phyloP scores from a whole-genome alignment of 2,888 invertebrate genomes.

The Hipparchia semele region DNA sequence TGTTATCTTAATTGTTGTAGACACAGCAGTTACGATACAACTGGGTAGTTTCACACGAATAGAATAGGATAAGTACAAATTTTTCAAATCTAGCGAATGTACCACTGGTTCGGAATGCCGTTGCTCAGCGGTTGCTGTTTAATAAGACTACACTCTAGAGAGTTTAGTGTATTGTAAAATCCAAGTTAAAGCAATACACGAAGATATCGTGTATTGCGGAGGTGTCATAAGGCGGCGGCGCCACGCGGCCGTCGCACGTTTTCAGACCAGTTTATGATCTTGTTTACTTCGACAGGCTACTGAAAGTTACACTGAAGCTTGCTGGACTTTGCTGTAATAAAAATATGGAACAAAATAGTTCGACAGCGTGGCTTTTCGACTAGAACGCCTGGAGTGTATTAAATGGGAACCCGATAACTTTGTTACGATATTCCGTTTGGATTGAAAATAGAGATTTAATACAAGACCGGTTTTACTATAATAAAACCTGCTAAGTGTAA shows the following conservation, averaged over 20 bases:
- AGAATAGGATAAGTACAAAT: no score
- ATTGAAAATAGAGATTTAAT: slow-evolving; percentile 5
- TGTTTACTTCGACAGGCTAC: slow-evolving; percentile 25
- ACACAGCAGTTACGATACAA: background rate
- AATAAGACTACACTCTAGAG: no score
- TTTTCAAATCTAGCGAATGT: background rate
- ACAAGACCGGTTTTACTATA: slow-evolving; percentile 11
- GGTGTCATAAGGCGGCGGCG: slow-evolving; percentile 18
- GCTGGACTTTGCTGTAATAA: slow-evolving; percentile 8
- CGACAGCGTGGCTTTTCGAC: background rate
- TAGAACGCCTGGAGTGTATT: slow-evolving; percentile 2
- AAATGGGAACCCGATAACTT: slow-evolving; percentile 6
- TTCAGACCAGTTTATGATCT: slow-evolving; percentile 29
- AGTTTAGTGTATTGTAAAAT: background rate
- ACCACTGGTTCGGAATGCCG: no score
- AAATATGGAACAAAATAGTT: slow-evolving; percentile 17
- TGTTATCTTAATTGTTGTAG: slow-evolving; percentile 12
- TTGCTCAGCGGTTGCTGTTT: no score
- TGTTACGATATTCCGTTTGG: slow-evolving; percentile 13
- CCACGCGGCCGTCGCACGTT: slow-evolving; percentile 25
- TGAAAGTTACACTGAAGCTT: background rate
- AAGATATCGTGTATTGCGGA: background rate
- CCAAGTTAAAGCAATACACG: background rate
- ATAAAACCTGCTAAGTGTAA: no score
- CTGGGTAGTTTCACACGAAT: no score